Evolutionary conservation across 2,113 vertebrate species (phyloP), one percentile per base, ranked within the genome.

Genomic region (Pollachius pollachius): DNA sequence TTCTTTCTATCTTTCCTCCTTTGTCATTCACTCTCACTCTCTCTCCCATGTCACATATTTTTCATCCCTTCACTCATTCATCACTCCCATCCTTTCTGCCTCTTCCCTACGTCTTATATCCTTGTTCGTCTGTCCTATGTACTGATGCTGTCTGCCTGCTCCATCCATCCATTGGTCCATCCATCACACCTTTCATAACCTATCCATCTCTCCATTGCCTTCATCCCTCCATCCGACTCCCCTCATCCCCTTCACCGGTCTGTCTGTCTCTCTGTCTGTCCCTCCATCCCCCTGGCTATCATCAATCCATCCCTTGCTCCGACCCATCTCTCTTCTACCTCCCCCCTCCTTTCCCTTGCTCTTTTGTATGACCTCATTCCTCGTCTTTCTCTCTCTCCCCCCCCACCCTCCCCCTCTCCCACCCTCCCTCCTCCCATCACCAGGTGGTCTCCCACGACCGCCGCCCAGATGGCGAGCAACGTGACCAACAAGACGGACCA

Each of bases 401-500:
- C 13, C 25, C 16, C 1, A 61, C 19, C 64, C 65, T 15, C 23
- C 60, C 68, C 30, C 1, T 62, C 23, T 18, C 15, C 3, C 30
- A 15, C 13, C 30, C 21, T 48, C n/a, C 13, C 27, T 17, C 11
- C 19, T 17, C 1, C 17, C 19, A n/a, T 30, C 30, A 30, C 30
- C 58, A 88, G 85, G 52, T 83, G 68, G 30, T 78, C 87, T 0
- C 81, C 87, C 19, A 69, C 85, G 66, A 59, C 82, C 60, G 75
- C 81, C 75, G 89, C 87, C 86, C 80, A 77, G 25, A 94, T 96
- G 94, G 93, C 94, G 75, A 94, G 94, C 89, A 96, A 96, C 74
- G 94, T 96, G 75, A 96, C 95, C 87, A 96, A 96, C 91, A 96
- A 95, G 90, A 96, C 92, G 2, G 95, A 96, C 80, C 95, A 93